Percentiles rank a stretch among this genome's conserved stretches.
These are phyloP conservation scores for Dicerorhinus sumatrensis DNA, from an alignment of 2,113 vertebrate genomes.

Conservation along the genomic window DNA sequence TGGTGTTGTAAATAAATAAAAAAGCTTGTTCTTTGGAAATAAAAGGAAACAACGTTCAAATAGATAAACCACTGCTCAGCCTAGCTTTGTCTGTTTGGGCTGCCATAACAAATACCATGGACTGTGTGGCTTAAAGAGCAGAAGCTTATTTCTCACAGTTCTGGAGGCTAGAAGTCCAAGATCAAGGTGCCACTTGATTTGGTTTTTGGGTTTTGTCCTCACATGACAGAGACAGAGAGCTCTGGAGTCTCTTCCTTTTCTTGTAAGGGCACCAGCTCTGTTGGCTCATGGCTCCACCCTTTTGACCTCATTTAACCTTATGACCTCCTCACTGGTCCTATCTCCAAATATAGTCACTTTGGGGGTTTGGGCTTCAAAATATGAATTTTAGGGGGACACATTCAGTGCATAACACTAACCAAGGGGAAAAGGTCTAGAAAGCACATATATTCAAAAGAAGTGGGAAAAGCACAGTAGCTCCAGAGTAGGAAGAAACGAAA, in stretches of 20 bases:
- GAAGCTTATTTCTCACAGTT: not conserved
- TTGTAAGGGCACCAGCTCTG: not conserved
- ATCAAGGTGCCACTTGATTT: not conserved
- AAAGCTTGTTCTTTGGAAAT: not conserved
- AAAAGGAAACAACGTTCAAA: not conserved
- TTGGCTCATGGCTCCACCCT: not conserved
- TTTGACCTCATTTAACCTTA: not conserved
- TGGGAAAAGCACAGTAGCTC: not conserved
- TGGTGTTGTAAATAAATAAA: not conserved
- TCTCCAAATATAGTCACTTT: not conserved
- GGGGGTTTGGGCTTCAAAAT: not conserved
- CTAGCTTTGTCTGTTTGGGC: not conserved
- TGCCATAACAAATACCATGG: not conserved
- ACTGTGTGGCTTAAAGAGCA: not conserved
- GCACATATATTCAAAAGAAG: slow-evolving; percentile 1
- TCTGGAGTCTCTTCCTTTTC: not conserved
- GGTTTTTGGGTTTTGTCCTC: not conserved
- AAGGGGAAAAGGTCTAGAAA: not conserved
- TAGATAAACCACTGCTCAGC: not conserved
- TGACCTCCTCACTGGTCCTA: not conserved
- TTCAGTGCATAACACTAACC: not conserved
- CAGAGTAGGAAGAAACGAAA: not conserved
- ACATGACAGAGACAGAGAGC: not conserved
- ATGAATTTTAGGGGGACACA: not conserved
- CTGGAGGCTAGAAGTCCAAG: not conserved